Evolutionary conservation across 2,797 vertebrate species (phyloP).

Genomic region (Darevskia nairensis): DNA sequence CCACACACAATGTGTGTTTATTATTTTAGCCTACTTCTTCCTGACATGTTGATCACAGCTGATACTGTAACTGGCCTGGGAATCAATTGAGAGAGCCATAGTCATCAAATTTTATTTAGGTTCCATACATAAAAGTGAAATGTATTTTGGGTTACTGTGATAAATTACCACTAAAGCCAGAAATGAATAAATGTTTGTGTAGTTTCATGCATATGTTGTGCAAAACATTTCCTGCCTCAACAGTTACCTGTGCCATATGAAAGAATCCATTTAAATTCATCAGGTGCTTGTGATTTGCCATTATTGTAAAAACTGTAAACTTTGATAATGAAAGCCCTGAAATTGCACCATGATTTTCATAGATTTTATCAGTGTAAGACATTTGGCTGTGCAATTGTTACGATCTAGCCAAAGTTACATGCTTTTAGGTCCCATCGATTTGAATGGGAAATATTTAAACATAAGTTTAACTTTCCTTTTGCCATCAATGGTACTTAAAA

Average conservation of each 20-base stretch:
- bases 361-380: too few relatives aligned
- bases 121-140: background rate
- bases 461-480: background rate
- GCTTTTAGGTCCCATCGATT: background rate
- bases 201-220: slow-evolving; percentile 37
- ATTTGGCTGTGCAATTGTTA: background rate
- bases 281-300: background rate
- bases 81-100: background rate
- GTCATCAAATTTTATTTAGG: background rate
- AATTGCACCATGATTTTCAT: background rate
- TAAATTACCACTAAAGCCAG: slow-evolving; percentile 24
- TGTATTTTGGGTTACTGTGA: slow-evolving; percentile 12
- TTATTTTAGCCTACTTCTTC: background rate
- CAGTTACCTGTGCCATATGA: background rate
- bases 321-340: background rate
- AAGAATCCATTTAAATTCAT: background rate
- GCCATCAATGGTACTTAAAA: background rate
- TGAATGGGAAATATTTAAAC: background rate
- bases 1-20: background rate
- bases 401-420: background rate
- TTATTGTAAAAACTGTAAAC: background rate
- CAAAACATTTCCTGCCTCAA: background rate
- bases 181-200: slow-evolving; percentile 46
- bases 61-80: background rate
- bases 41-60: background rate